Evolutionary conservation across 2,888 invertebrate genomes (phyloP), one percentile per base, ranked within the genome.

Genomic region (Prosapia bicincta): DNA sequence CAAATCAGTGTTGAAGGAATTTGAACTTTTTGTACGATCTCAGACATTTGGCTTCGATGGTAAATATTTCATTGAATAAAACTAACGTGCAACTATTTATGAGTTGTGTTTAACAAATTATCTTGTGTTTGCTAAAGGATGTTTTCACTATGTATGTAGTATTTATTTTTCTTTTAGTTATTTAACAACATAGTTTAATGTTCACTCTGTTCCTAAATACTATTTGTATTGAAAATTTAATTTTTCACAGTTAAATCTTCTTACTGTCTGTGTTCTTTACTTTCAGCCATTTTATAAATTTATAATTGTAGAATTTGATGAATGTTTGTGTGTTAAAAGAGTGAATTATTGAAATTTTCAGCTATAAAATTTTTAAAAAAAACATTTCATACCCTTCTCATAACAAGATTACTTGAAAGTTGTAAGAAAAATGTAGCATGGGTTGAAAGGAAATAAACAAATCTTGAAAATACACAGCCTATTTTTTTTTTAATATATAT

Each of bases 121-220:
- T 54, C 20, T 15, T 38, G n/a, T 38, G 38, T 54, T 54, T 20
- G 54, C 54, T 54, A 54, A n/a, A 20, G 54, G 54, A 54, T 54
- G 54, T 54, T 38, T 38, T 54, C 54, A 54, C 54, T 54, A 54
- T 54, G 54, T 54, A 54, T 54, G 54, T 54, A 54, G 54, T 54
- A 54, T 54, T 54, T 54, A 54, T 38, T 38, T 54, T 54, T 54
- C 54, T 20, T 54, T 54, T 54, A 20, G n/a, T 10, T 38, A 38
- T 38, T 38, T 38, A 38, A 38, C 38, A 38, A 38, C 13, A 20
- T 54, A 54, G 54, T 54, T 54, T 20, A 20, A 13, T 38, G 9
- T 7, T 54, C 54, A 54, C 20, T 20, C 54, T 54, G 54, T 54
- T 54, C 54, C 54, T 54, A 54, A 54, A 54, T 20, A 54, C 20